Evolutionary conservation across 1,140 invertebrate species (phyloP), one percentile per base, ranked within the genome.

Genomic region (Leptoteleia sp.): DNA sequence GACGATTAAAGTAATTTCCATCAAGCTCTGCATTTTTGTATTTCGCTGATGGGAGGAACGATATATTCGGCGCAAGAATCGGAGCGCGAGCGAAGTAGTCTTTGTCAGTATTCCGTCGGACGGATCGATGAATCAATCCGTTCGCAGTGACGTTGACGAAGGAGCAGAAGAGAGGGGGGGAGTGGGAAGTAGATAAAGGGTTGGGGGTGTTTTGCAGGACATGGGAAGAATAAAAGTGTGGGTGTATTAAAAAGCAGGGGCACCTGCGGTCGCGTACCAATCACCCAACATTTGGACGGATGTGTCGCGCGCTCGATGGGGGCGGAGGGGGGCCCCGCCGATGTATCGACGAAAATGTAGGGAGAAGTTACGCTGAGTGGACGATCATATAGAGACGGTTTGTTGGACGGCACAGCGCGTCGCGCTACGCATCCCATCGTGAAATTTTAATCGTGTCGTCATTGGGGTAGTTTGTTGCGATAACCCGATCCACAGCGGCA

Each of bases 221-320:
- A 50, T 54, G 61, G 67, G 71, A 76, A 67, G 73, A 82, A 84
- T 83, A 81, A 80, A 85, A 82, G 80, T 82, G 83, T 82, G 77
- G 82, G 80, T 84, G 83, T 82, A 86, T 86, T 87, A 87, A 87
- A 85, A 86, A 84, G 84, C 80, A 81, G 83, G 80, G 81, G 80
- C 78, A 81, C 81, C 83, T 87, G 85, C 76, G 84, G 85, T 85
- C 83, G 75, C 81, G 82, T 84, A 84, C 83, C 84, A 85, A 87
- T 87, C 83, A 82, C 82, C 83, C 79, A 48, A 70, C 82, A 68
- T 81, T 64, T 67, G 67, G 65, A 67, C 72, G 78, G 59, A 70
- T 40, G 48, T 57, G 47, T 45, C 47, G 45, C 47, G 45, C 45
- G 33, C 54, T 42, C 13, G 25, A 59, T 11, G 65, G 35, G 54